Evolutionary conservation across 2,113 vertebrate species (phyloP).

Genomic region (Bambusicola thoracicus): DNA sequence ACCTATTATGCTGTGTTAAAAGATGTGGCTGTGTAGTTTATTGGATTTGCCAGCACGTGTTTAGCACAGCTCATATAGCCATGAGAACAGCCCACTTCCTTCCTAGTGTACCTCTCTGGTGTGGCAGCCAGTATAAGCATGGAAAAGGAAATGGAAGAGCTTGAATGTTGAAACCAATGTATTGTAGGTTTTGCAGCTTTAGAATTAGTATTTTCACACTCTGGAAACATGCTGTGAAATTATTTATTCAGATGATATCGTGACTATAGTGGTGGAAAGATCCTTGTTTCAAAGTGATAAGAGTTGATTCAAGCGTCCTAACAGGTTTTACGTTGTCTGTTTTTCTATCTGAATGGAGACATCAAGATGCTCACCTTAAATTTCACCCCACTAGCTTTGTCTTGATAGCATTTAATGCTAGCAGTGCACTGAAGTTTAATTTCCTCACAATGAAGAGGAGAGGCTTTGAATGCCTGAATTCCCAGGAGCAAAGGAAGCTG

Average conservation of each 20-base stretch:
- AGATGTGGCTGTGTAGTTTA: neutral
- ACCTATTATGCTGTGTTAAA: neutral
- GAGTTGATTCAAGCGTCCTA: neutral
- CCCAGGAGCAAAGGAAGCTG: rapidly evolving
- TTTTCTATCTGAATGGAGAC: neutral
- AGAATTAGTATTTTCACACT: neutral
- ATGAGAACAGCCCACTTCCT: neutral
- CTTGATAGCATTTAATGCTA: neutral
- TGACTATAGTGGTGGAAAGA: neutral
- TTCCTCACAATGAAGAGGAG: neutral
- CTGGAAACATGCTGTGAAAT: neutral
- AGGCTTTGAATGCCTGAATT: neutral
- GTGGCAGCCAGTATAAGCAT: neutral
- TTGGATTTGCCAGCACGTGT: neutral
- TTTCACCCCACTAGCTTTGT: neutral
- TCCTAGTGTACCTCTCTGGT: neutral
- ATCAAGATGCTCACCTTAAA: neutral
- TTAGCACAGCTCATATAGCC: neutral
- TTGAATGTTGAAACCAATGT: neutral
- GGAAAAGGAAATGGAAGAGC: neutral
- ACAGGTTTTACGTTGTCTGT: neutral
- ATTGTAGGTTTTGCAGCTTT: neutral
- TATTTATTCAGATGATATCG: neutral
- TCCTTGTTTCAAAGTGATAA: neutral
- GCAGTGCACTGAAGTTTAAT: neutral